These are phyloP conservation scores for Cassiopea andromeda DNA, from an alignment of 30 jellyfish, hydroid and myxozoan species.

Conservation along the genomic window DNA sequence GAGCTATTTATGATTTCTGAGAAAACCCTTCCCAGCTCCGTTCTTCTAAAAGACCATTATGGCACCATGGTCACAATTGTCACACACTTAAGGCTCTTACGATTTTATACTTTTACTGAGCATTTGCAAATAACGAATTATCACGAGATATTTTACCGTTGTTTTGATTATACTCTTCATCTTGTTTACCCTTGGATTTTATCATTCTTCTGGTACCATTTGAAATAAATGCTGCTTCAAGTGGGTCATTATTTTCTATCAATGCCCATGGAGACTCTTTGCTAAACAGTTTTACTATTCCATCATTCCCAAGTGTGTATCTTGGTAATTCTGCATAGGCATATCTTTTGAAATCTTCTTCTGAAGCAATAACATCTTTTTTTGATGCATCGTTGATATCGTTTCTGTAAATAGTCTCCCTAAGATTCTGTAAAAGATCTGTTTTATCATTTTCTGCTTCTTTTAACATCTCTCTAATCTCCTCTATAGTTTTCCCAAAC, in stretches of 20 bases:
- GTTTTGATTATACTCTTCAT: background rate
- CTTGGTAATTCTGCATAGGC: conserved; percentile 87
- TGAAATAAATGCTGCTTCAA: conserved; percentile 49
- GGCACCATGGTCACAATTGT: too few relatives aligned
- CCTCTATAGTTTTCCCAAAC: conserved; percentile 56
- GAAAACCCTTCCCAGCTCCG: too few relatives aligned
- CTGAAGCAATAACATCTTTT: conserved; percentile 49
- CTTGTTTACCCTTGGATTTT: background rate
- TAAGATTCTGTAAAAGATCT: conserved; percentile 28
- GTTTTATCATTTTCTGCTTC: conserved; percentile 67
- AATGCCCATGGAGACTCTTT: conserved; percentile 78
- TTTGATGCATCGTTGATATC: conserved; percentile 62
- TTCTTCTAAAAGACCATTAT: too few relatives aligned
- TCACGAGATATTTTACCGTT: background rate
- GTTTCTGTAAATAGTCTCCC: conserved; percentile 19
- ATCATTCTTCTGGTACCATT: conserved; percentile 26
- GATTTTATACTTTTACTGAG: too few relatives aligned
- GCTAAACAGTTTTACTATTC: conserved; percentile 72
- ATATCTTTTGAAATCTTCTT: conserved; percentile 68
- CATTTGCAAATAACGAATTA: too few relatives aligned
- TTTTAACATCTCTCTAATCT: conserved; percentile 47
- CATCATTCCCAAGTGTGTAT: conserved; percentile 86
- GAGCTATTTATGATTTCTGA: too few relatives aligned
- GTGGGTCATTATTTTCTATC: conserved; percentile 75
- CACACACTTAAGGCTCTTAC: too few relatives aligned